Evolutionary conservation across 2,888 invertebrate genomes (phyloP), one percentile per base, ranked within the genome.

Genomic region (Diplazon laetatorius): DNA sequence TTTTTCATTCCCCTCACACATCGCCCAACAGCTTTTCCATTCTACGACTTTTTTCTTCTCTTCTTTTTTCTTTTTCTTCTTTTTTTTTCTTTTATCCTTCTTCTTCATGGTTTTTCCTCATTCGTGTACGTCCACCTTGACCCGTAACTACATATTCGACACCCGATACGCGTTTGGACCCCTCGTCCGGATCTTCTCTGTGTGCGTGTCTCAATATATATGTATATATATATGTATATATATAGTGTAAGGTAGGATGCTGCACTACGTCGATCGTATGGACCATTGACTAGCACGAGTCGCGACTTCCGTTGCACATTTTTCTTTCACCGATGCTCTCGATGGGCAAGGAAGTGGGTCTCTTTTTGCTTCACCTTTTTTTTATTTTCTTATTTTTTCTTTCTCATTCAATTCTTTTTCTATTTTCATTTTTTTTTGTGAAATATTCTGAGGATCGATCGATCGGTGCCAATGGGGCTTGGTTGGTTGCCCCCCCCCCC

Each of bases 111-210:
- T n/a, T n/a, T n/a, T n/a, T n/a, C n/a, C n/a, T n/a, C n/a, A n/a
- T n/a, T n/a, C n/a, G n/a, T 2, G 25, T 46, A 20, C 62, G 62
- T 76, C 73, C 78, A 80, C 80, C 76, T 81, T 82, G 80, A 81
- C 79, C 78, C 79, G 60, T 52, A 57, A 10, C 25, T 59, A 77
- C 82, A 75, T n/a, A n/a, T 72, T 78, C 85, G 86, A 88, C 86
- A 89, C 85, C 86, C 88, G 88, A 89, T 87, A 87, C 84, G 81
- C 46, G 25, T 46, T n/a, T 48, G 72, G 59, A 48, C 20, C 68
- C 70, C 44, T 76, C 37, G 55, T 37, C 57, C 9, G 22, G 14
- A 8, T 9, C 55, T 46, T 59, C 59, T 37, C 18, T 14, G 1
- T 16, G 18, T 16, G 3, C 44, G n/a, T 60, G 22, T 25, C 18